Evolutionary conservation across 2,113 vertebrate genomes (phyloP), one percentile per base, ranked within the genome.

Genomic region (Colius striatus): DNA sequence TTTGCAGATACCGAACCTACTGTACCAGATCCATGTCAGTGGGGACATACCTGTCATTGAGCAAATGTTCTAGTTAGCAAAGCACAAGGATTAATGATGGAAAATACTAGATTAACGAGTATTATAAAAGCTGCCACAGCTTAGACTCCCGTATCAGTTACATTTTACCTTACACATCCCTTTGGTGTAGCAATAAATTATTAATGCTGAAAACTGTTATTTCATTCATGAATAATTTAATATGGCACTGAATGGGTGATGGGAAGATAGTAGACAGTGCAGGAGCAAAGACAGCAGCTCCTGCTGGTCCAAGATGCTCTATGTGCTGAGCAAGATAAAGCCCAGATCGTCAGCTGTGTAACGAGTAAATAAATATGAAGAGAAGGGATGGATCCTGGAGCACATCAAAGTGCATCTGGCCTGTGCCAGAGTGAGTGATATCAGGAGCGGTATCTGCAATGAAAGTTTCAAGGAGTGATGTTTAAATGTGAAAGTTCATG

Each of bases 221-320:
- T 98, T 97, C 96, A 95, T 97, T 98, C 95, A 98, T 99, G 96
- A 98, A 99, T 99, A 98, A 98, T 99, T 98, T 93, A 98, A 63
- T 92, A 93, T 81, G 94, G 89, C 73, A 94, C 86, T 92, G 93
- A 95, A 92, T 96, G 83, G 82, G 93, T 96, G 94, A 97, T 97
- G 91, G 72, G 85, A 87, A 90, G 96, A 96, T 87, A 89, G 66
- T 48, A 55, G 25, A 43, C 89, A 78, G n/a, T 82, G 62, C 45
- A 71, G n/a, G 87, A 81, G 84, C 30, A 92, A 82, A 95, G 60
- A 16, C 50, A 75, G 26, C 21, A 41, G 3, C 60, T 97, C 74
- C 58, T 66, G 54, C 62, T 91, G 36, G 81, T 85, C 50, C 58
- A 32, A 60, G 45, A 62, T n/a, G 13, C 58, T 58, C 2, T 8